Evolutionary conservation across 2,888 invertebrate genomes (phyloP).

Genomic region (Drosophila kambysellisi): DNA sequence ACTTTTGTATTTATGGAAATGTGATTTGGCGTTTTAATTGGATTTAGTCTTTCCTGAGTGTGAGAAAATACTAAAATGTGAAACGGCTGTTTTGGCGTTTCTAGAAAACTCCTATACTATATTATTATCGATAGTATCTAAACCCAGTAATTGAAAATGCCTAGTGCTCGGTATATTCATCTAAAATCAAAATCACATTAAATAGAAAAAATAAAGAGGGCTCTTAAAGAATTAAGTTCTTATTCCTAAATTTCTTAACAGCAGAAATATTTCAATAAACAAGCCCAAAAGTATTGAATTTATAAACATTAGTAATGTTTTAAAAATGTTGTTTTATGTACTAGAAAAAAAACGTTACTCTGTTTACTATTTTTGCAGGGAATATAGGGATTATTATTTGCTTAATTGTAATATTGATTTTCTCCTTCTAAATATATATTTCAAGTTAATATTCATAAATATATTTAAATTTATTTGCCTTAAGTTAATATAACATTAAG

Average conservation of each 20-base stretch:
- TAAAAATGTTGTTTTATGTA: neutral
- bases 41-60: neutral
- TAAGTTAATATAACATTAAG: neutral
- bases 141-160: neutral
- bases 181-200: neutral
- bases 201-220: neutral
- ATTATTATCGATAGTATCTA: neutral
- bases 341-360: neutral
- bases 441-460: neutral
- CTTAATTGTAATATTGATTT: neutral
- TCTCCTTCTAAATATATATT: neutral
- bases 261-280: neutral
- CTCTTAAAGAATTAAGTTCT: neutral
- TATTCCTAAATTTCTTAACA: neutral
- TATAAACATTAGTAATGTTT: neutral
- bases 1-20: constrained; percentile 34
- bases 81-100: neutral
- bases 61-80: constrained; percentile 32
- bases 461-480: neutral
- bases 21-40: constrained; percentile 1
- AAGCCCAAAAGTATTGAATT: neutral
- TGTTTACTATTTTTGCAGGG: neutral
- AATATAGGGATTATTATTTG: neutral
- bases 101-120: neutral
- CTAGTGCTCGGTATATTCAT: neutral